Evolutionary conservation across 2,888 invertebrate genomes (phyloP), one percentile per base, ranked within the genome.

Genomic region (Campaea margaritaria): DNA sequence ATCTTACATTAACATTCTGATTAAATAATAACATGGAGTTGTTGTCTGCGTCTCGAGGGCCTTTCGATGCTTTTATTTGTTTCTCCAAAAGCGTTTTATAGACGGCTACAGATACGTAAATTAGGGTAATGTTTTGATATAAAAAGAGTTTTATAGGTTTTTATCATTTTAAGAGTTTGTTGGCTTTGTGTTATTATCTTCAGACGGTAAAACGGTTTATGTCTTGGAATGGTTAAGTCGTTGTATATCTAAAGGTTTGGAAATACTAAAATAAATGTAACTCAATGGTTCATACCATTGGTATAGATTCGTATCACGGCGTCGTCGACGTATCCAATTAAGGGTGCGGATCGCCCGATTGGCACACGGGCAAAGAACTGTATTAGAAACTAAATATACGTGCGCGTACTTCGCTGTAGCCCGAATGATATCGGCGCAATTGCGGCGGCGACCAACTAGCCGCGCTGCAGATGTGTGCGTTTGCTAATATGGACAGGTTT

Each of bases 121-220:
- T 67, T 60, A 60, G 41, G 58, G 53, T 60, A 67, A 62, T 53
- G 62, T 56, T 67, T 64, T 47, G 36, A 36, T 46, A 62, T 62
- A 64, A 62, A 66, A 67, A 52, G 11, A 42, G 27, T 59, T 36
- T 62, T 67, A 62, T 58, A 36, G 53, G 53, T 21, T 62, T 39
- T 64, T 64, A 64, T 62, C 59, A 60, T 62, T 64, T 59, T 62
- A 46, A 50, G 61, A 58, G 53, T 60, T 59, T 57, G 44, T 46
- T 48, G 46, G 38, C 46, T 58, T 50, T 53, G 39, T 58, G 1
- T 42, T n/a, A 31, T 31, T 31, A 58, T 58, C 48, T 47, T 45
- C n/a, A 31, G 39, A 48, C 58, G 34, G 53, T 58, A 58, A 51
- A 60, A 60, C 34, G 56, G 61, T 66, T 63, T 66, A 63, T 52